Base-by-base conservation (phyloP, 37 sponge, comb jelly and placozoan genomes). In the Aphrocallistes beatrix region DNA sequence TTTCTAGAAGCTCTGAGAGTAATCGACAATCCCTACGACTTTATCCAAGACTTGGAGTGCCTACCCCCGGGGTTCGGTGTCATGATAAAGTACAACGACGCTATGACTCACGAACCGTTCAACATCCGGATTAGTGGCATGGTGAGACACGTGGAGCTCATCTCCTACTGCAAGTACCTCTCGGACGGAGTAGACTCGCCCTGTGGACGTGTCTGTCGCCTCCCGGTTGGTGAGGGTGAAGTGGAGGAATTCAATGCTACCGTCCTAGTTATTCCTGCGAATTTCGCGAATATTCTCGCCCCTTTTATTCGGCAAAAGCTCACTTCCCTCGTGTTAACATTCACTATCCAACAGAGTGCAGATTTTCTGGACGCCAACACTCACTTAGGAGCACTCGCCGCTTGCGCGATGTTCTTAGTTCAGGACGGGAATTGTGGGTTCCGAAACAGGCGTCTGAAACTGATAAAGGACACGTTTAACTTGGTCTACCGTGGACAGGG, bases 271-370 rank as follows among this genome's bases (percentile, higher is more conserved):
- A 19, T 60, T 13, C 75, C 75, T 13, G 75, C 75, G 25, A 60
- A 60, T 60, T 60, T 60, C 34, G 75, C 75, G 75, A 60, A 60
- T 60, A 60, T 60, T 30, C 75, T 60, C 10, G 75, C 75, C 3
- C 75, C 75, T 60, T 60, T 60, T 30, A 60, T 60, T 13, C 75
- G 75, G n/a, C 75, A 60, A 30, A 60, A 60, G n/a, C 75, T 60
- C 17, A 60, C 75, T 28, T 60, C 75, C n/a, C 75, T 60, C 75
- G 75, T 60, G 32, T 30, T 60, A 8, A 60, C 75, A 3, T 60
- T 32, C 75, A 60, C 75, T 13, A 60, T 60, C n/a, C 75, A 60
- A 60, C 75, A 60, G 34, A 60, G 75, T 13, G 75, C 75, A 60
- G 75, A 60, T 13, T 60, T 60, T 28, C 8, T 60, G 21, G 75